Base-by-base conservation (phyloP, 2,888 invertebrate species). In the Drosophila borealis region DNA sequence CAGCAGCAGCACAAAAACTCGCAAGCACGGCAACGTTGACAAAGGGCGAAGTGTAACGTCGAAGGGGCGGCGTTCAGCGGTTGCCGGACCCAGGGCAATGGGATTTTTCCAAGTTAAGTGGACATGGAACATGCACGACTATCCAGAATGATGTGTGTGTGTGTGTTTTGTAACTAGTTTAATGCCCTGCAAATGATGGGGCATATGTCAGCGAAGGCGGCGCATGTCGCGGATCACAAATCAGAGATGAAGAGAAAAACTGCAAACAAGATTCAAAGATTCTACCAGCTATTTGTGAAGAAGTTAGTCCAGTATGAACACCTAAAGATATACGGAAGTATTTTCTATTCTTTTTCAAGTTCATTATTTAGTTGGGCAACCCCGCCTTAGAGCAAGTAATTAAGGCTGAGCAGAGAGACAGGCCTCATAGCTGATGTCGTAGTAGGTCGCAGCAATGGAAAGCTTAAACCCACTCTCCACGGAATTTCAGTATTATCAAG, bases 51-150 rank as follows among this genome's bases (percentile, higher is more conserved):
- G 45, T 41, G 64, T 37, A 46, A 17, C 33, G 39, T 37, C 39
- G n/a, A 6, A 4, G 34, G 44, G n/a, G 41, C 21, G 56, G 29
- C 29, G 29, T n/a, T 19, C n/a, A 57, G 14, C 36, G 67, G 50
- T 25, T 44, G 39, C 41, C n/a, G 36, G 29, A 45, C 41, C 19
- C 29, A 17, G 56, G 54, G 50, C 60, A 60, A 62, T 55, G 49
- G 64, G 59, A 68, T 74, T 63, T 61, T 70, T 63, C 70, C 71
- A 78, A 82, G 80, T 77, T 88, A 77, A 82, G 86, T 85, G 86
- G 82, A 82, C 82, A 87, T 84, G 82, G 81, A 88, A 88, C 88
- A 84, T 82, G 88, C 75, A 87, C 72, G 88, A 84, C 73, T 73
- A 73, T 78, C 66, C 81, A 62, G 56, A 59, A 73, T 70, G 75